Base-by-base conservation (phyloP, 2,797 vertebrate species). In the Trachurus trachurus region DNA sequence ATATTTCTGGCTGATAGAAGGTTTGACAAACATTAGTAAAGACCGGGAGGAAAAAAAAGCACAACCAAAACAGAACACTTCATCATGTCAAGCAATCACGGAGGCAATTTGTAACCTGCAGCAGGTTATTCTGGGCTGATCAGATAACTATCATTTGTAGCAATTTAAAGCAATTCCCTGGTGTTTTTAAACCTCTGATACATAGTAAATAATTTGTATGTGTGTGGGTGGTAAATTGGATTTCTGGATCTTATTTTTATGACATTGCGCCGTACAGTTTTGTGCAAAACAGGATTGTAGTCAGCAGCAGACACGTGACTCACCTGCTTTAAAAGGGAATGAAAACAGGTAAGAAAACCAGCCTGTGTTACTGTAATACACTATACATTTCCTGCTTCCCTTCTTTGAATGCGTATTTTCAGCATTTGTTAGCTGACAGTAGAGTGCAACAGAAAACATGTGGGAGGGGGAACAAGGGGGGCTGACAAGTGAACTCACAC, bases 371-470 rank as follows among this genome's bases (percentile, higher is more conserved):
- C n/a, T n/a, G n/a, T n/a, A 26, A 64, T 44, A 47, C 16, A 13
- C 49, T 66, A 21, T 17, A 9, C 19, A 50, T 53, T 71, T 45
- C 34, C 8, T 42, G 26, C n/a, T 8, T 53, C 6, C 19, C 5
- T 34, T 19, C 39, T 67, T 45, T 21, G 12, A 71, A 79, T 54
- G 0, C 34, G 57, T 19, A 45, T 59, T 72, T 56, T 10, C 37
- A 42, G 13, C 22, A 70, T 58, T 44, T 50, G 49, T 62, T 49
- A 39, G 16, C 15, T 68, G 60, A 62, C 39, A 49, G 56, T 26
- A 42, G 76, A 68, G 26, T 44, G 19, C 29, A 65, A 76, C 19
- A 71, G 45, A 59, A 67, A 65, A 65, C 2, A 59, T 19, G 62
- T 52, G 50, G 47, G 57, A 58, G 57, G 57, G 17, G 19, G 4